phyloP scores from a whole-genome alignment of 1,140 invertebrate species.

The Brachionus rubens region DNA sequence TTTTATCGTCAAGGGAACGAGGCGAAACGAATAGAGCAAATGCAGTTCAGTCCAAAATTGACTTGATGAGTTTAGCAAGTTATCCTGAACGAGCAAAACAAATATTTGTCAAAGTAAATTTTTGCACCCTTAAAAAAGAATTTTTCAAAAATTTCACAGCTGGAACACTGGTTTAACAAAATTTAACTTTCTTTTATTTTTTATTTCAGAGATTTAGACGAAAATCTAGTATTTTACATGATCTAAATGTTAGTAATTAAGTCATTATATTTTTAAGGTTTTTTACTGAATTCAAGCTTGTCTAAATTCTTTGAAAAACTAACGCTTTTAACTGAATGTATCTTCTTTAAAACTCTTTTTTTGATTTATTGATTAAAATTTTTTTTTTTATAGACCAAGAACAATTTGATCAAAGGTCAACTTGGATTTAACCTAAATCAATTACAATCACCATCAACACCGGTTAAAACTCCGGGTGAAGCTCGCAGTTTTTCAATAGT shows the following conservation, averaged over 20 bases:
- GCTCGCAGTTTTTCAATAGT: background rate
- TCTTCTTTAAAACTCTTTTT: too few relatives aligned
- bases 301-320: too few relatives aligned
- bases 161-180: too few relatives aligned
- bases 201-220: too few relatives aligned
- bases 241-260: too few relatives aligned
- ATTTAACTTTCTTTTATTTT: too few relatives aligned
- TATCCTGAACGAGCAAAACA: slow-evolving; percentile 41
- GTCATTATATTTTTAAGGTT: too few relatives aligned
- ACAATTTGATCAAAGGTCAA: background rate
- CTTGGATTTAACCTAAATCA: background rate
- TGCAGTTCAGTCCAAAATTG: slow-evolving; percentile 15
- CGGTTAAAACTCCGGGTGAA: slow-evolving; percentile 12
- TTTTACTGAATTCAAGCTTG: too few relatives aligned
- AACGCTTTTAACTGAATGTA: too few relatives aligned
- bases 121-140: background rate
- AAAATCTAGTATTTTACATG: too few relatives aligned
- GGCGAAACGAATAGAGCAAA: background rate
- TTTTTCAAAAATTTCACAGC: too few relatives aligned
- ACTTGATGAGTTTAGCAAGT: slow-evolving; percentile 35
- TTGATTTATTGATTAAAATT: too few relatives aligned
- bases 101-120: slow-evolving; percentile 42
- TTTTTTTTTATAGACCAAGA: slow-evolving; percentile 1
- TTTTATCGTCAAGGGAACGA: background rate
- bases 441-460: background rate